Evolutionary conservation across 2,888 invertebrate genomes (phyloP), one percentile per base, ranked within the genome.

Genomic region (Petrolisthes manimaculis): DNA sequence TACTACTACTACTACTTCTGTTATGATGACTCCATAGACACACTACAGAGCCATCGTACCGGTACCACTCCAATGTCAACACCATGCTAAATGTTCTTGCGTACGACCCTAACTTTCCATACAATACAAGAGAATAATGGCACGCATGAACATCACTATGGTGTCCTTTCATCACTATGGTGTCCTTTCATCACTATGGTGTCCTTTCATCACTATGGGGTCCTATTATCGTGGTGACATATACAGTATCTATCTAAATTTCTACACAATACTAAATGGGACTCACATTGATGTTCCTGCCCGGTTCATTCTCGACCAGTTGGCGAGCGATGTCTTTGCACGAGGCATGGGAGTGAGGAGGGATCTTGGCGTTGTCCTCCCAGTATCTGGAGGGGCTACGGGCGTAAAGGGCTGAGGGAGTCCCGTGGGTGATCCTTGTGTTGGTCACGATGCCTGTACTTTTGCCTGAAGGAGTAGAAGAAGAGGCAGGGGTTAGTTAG

Each of bases 401-500:
- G 0, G 96, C 96, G 92, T 96, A 96, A 69, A 96, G 93, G 0
- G 96, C 96, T 0, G 96, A 96, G 0, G 96, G 96, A 0, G 96
- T 96, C 0, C 96, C 96, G 92, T 96, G 96, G 0, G 96, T 96
- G 91, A 96, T 95, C 78, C 96, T 94, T 0, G 96, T 96, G 89
- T 96, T 96, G 4, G 97, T 97, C 56, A 96, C 96, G 75, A 97
- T 95, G 0, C 96, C 97, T n/a, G 95, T 96, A 18, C 96, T 95
- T 94, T 96, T 96, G 84, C 96, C 96, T 95, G 93, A 56, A 74
- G 91, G 91, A 91, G 91, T 79, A 12, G 67, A 51, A 81, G 21
- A 56, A 3, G 9, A 21, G 74, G 74, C 12, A 21, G 8, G 54
- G 53, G 54, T 5, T 12, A 54, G 83, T 61, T 61, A 61, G 61